Evolutionary conservation across 1,140 invertebrate species (phyloP).

Genomic region (Microplitis mediator): DNA sequence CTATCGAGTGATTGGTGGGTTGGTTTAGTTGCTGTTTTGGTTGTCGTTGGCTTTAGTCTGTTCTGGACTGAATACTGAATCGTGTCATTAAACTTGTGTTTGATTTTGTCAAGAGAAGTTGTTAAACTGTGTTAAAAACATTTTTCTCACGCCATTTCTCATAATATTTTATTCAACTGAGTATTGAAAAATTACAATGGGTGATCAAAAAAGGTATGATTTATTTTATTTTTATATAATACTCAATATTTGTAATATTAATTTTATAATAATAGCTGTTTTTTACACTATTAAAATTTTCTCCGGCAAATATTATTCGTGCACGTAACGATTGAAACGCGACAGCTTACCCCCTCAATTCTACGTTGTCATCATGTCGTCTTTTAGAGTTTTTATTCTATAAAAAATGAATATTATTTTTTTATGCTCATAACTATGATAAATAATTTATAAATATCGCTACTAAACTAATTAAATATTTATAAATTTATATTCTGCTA

Average conservation of each 20-base stretch:
- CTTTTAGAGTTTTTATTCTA: conserved; percentile 44
- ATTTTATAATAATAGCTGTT: conserved; percentile 6
- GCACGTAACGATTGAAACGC: conserved; percentile 27
- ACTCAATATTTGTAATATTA: neutral
- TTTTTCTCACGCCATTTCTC: neutral
- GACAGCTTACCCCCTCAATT: conserved; percentile 51
- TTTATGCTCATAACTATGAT: neutral
- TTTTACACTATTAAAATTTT: conserved; percentile 14
- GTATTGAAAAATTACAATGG: conserved; percentile 39
- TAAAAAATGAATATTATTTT: conserved; percentile 3
- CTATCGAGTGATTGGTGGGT: too few relatives aligned
- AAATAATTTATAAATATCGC: neutral
- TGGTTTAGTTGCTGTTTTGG: too few relatives aligned
- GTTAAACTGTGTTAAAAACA: too few relatives aligned
- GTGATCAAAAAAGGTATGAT: conserved; percentile 55
- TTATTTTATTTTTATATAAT: conserved; percentile 5
- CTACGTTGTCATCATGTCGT: conserved; percentile 63
- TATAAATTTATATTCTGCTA: neutral
- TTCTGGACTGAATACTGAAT: neutral
- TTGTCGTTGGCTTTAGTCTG: too few relatives aligned
- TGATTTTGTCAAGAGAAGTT: neutral
- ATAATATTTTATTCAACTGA: conserved; percentile 15
- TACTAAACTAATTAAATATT: neutral
- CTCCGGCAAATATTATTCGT: conserved; percentile 11
- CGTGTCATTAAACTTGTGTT: conserved; percentile 5